phyloP scores from a whole-genome alignment of 2,113 vertebrate species.

The Salvelinus fontinalis region DNA sequence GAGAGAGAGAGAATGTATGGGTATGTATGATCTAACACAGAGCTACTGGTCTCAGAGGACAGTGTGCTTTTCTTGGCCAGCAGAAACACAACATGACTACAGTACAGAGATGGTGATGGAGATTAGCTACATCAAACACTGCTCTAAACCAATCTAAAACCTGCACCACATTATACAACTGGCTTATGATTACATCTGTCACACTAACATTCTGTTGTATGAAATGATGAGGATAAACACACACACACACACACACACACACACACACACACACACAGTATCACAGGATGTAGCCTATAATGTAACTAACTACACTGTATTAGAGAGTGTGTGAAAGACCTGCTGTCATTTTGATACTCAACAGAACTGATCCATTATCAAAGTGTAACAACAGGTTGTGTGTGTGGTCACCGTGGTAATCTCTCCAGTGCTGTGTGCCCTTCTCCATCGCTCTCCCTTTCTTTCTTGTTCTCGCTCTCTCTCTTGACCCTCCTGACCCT shows the following conservation, averaged over 20 bases:
- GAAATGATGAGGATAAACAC: neutral
- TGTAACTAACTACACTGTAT: neutral
- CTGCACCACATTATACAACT: conserved; percentile 45
- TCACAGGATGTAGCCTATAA: neutral
- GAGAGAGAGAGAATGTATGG: neutral
- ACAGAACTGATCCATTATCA: conserved; percentile 45
- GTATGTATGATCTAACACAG: conserved; percentile 43
- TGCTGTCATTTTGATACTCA: conserved; percentile 34
- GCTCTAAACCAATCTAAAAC: conserved; percentile 15
- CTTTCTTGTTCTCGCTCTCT: conserved; percentile 3
- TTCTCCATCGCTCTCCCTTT: conserved; percentile 19
- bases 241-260: neutral
- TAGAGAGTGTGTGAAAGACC: conserved; percentile 2
- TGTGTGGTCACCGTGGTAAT: conserved; percentile 44
- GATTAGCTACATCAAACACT: conserved; percentile 64
- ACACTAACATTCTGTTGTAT: conserved; percentile 36
- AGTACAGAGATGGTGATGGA: conserved; percentile 47
- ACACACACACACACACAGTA: neutral
- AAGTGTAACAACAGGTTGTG: conserved; percentile 48
- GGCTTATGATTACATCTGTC: conserved; percentile 49
- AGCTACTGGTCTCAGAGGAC: conserved; percentile 34
- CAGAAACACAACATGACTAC: conserved; percentile 35
- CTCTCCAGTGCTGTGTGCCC: neutral
- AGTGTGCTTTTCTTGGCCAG: conserved; percentile 59
- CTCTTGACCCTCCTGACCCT: neutral